phyloP scores from a whole-genome alignment of 2,888 invertebrate genomes.

The Eurytoma adleriae region DNA sequence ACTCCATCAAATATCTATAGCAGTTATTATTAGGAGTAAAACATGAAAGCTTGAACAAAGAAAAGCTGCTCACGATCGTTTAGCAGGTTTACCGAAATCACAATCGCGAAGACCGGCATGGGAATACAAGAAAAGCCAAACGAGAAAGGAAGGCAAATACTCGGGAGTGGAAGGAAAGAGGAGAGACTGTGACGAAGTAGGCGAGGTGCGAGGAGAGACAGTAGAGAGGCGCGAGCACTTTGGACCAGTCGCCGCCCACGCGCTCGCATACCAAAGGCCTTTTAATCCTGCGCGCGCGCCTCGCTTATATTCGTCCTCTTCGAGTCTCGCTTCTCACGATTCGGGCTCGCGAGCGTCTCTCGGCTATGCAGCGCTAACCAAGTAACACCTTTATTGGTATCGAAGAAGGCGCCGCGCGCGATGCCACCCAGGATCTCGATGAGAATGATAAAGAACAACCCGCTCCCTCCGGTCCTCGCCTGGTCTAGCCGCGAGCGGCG shows the following conservation, averaged over 20 bases:
- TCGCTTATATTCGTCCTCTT: slow-evolving; percentile 17
- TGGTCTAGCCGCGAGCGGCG: too few species aligned
- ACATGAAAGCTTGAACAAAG: too few species aligned
- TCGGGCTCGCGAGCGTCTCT: slow-evolving; percentile 50
- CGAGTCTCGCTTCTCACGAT: slow-evolving; percentile 58
- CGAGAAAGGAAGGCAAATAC: slow-evolving; percentile 23
- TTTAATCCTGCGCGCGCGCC: slow-evolving; percentile 62
- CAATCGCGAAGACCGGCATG: too few species aligned
- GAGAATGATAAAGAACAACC: slow-evolving; percentile 61
- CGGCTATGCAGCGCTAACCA: slow-evolving; percentile 57
- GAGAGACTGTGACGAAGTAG: slow-evolving; percentile 10
- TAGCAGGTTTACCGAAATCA: too few species aligned
- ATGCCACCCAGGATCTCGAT: slow-evolving; percentile 66
- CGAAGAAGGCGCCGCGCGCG: slow-evolving; percentile 62
- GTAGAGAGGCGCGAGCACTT: slow-evolving; percentile 55
- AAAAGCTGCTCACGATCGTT: too few species aligned
- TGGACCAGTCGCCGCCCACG: slow-evolving; percentile 66
- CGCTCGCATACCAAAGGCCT: slow-evolving; percentile 67
- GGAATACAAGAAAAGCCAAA: too few species aligned
- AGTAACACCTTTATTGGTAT: slow-evolving; percentile 72
- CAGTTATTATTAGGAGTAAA: too few species aligned
- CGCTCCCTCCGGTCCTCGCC: not conserved
- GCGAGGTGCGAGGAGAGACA: slow-evolving; percentile 13
- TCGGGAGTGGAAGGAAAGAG: slow-evolving; percentile 8
- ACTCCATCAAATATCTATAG: too few species aligned